A percentile compares a stretch with the other conserved stretches of the same genome.
phyloP scores from a whole-genome alignment of 2,888 invertebrate species.

The Tinea trinotella region DNA sequence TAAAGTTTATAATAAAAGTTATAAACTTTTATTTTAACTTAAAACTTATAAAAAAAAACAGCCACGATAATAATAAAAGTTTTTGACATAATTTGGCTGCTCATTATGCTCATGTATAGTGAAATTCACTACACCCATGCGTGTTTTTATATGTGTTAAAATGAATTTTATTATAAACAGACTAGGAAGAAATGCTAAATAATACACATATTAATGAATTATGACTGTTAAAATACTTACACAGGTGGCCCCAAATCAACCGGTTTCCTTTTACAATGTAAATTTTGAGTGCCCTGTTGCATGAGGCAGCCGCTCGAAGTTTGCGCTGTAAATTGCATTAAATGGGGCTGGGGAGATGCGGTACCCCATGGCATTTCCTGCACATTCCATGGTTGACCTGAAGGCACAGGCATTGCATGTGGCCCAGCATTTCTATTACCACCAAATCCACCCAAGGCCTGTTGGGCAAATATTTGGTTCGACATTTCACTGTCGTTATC shows the following conservation, averaged over 20 bases:
- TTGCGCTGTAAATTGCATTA: conserved; percentile 61
- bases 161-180: no score
- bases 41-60: no score
- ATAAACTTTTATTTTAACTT: no score
- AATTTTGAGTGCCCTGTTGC: conserved; percentile 23
- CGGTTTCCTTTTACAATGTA: conserved; percentile 61
- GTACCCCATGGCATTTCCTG: conserved; percentile 69
- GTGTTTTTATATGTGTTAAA: no score
- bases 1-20: no score
- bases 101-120: no score
- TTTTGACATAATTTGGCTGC: no score
- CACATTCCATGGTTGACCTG: conserved; percentile 65
- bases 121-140: no score
- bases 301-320: neutral
- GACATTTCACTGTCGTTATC: conserved; percentile 28
- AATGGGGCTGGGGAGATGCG: conserved; percentile 43
- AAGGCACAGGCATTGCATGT: conserved; percentile 53
- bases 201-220: no score
- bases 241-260: conserved; percentile 54
- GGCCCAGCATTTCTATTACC: neutral
- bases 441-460: conserved; percentile 35
- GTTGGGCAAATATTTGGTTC: conserved; percentile 55
- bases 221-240: conserved; percentile 58
- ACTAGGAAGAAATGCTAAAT: no score
- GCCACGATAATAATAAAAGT: no score